A percentile compares a stretch with the other conserved stretches of the same genome.
phyloP scores from a whole-genome alignment of 2,797 vertebrate species.

The Hozukius guyotensis region DNA sequence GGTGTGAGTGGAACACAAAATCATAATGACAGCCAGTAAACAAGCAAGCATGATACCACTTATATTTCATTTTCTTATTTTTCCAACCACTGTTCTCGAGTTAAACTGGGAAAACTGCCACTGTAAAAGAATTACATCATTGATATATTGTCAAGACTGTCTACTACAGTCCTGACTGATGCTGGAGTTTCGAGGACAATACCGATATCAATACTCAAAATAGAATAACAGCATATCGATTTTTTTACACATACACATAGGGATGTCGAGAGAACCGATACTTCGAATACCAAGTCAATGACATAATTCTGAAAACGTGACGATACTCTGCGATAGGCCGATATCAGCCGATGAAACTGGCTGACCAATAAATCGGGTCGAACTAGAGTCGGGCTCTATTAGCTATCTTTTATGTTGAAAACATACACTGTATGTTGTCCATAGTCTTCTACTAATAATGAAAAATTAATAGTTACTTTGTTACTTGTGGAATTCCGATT shows the following conservation, averaged over 20 bases:
- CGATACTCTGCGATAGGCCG: too few relatives aligned
- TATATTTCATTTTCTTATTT: background rate
- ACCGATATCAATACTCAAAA: background rate
- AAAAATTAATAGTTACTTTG: fast-evolving
- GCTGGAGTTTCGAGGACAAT: background rate
- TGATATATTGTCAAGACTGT: background rate
- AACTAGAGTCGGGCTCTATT: too few relatives aligned
- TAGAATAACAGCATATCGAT: background rate
- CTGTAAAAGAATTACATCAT: background rate
- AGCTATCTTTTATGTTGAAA: too few relatives aligned
- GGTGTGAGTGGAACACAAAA: background rate
- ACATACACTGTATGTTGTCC: background rate
- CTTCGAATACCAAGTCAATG: too few relatives aligned
- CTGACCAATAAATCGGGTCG: too few relatives aligned
- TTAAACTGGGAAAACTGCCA: background rate
- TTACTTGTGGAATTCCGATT: background rate
- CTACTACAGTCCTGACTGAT: background rate
- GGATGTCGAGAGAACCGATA: too few relatives aligned
- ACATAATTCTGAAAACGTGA: too few relatives aligned
- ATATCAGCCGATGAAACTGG: too few relatives aligned
- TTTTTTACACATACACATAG: too few relatives aligned
- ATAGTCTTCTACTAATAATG: background rate
- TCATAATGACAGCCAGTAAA: background rate
- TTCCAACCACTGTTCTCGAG: background rate
- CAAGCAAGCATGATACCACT: background rate